Conservation (phyloP, 2,888 invertebrate species). For the Subacronicta megacephala region DNA sequence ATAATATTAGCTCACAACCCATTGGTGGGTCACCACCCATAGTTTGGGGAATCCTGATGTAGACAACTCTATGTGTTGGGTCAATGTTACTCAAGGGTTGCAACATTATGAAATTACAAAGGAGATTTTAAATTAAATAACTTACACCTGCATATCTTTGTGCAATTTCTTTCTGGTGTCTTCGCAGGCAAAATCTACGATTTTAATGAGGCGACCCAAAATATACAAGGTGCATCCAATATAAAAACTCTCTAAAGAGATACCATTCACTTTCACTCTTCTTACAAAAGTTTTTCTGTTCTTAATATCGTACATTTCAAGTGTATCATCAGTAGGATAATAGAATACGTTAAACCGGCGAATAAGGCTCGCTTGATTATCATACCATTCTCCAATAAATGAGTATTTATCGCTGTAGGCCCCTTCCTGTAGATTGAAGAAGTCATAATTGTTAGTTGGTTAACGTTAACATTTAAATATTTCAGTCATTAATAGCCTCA, state of each 20-base stretch:
- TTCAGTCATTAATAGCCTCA: no score
- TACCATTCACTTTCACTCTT: conserved; percentile 91
- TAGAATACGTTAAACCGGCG: conserved; percentile 94
- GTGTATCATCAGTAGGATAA: conserved; percentile 93
- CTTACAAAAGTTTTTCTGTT: conserved; percentile 91
- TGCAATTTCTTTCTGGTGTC: conserved; percentile 91
- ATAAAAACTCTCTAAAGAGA: conserved; percentile 92
- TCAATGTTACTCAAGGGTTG: no score
- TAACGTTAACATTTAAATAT: no score
- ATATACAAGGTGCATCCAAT: conserved; percentile 93
- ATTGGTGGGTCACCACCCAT: no score
- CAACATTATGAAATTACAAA: no score
- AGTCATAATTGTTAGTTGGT: background rate
- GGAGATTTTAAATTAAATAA: conserved; percentile 7
- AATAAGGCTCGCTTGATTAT: conserved; percentile 93
- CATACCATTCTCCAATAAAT: conserved; percentile 96
- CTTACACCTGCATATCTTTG: conserved; percentile 91
- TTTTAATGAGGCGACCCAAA: conserved; percentile 93
- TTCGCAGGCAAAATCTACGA: conserved; percentile 93
- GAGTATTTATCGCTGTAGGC: conserved; percentile 88
- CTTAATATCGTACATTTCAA: conserved; percentile 94
- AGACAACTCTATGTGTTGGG: no score
- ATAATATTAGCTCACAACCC: no score
- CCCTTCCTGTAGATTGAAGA: conserved; percentile 75
- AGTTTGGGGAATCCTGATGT: no score